Percentiles rank a stretch among this genome's conserved stretches.
These are phyloP conservation scores for Gobio gobio DNA, from an alignment of 2,113 vertebrate species.

Conservation along the genomic window DNA sequence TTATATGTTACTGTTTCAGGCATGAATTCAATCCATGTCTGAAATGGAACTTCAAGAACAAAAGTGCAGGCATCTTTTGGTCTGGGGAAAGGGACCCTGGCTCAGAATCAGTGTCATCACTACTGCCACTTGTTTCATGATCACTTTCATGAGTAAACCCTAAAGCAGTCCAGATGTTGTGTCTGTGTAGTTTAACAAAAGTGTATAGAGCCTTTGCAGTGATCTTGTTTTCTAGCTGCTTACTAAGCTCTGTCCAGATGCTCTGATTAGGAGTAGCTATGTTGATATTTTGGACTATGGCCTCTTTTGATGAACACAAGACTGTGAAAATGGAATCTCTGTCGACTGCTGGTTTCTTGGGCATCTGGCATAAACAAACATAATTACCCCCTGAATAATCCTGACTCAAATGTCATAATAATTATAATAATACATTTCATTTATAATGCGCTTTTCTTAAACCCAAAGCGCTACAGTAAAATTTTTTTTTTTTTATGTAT, in stretches of 20 bases:
- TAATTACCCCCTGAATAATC: neutral
- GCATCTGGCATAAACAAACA: too few relatives aligned
- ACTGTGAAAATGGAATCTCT: slow-evolving; percentile 26
- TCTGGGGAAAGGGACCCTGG: neutral
- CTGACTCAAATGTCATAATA: neutral
- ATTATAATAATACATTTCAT: too few relatives aligned
- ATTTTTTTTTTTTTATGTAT: too few relatives aligned
- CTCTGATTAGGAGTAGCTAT: slow-evolving; percentile 24
- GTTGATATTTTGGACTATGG: slow-evolving; percentile 28
- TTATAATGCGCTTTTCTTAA: too few relatives aligned
- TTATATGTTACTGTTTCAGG: too few relatives aligned
- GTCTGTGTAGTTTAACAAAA: slow-evolving; percentile 34
- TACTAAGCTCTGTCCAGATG: neutral
- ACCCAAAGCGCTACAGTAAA: too few relatives aligned
- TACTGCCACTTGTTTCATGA: slow-evolving; percentile 8
- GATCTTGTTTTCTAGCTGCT: neutral
- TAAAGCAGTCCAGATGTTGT: slow-evolving; percentile 14
- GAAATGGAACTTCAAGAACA: slow-evolving; percentile 1
- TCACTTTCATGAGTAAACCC: neutral
- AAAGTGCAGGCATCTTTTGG: neutral
- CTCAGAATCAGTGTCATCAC: neutral
- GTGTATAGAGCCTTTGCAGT: slow-evolving; percentile 20
- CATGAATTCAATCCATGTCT: neutral
- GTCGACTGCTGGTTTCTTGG: slow-evolving; percentile 17
- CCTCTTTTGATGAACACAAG: slow-evolving; percentile 16